phyloP scores from a whole-genome alignment of 2,888 invertebrate genomes.

The Cinara cedri region DNA sequence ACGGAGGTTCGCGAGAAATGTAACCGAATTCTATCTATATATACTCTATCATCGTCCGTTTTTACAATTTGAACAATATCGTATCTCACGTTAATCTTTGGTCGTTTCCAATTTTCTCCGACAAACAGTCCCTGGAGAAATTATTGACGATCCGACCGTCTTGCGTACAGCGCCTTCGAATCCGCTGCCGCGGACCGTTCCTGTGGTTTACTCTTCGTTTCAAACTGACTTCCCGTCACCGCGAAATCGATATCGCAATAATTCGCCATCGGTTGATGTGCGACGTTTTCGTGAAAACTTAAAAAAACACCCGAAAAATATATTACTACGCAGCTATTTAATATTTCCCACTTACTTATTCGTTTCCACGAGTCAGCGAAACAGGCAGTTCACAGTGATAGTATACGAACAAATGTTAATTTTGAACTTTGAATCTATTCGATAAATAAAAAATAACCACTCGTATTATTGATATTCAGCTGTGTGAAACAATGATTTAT shows the following conservation, averaged over 20 bases:
- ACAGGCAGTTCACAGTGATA: too few relatives aligned
- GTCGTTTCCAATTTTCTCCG: slow-evolving; percentile 49
- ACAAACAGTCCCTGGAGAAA: slow-evolving; percentile 54
- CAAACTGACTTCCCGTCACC: not conserved
- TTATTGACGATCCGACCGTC: slow-evolving; percentile 41
- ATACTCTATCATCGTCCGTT: slow-evolving; percentile 9
- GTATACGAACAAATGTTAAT: too few relatives aligned
- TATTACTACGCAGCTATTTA: not conserved
- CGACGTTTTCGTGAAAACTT: not conserved
- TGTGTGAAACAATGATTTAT: too few relatives aligned
- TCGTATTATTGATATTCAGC: too few relatives aligned
- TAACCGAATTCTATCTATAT: not conserved
- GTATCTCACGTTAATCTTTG: slow-evolving; percentile 55
- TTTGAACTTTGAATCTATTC: slow-evolving; percentile 5
- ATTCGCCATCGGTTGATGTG: not conserved
- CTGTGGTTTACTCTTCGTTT: not conserved
- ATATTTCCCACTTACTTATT: not conserved
- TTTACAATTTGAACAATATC: slow-evolving; percentile 22
- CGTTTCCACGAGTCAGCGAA: not conserved
- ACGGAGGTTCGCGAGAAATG: too few relatives aligned
- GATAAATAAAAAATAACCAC: not conserved
- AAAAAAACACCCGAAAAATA: not conserved
- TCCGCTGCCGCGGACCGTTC: not conserved
- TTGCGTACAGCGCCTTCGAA: slow-evolving; percentile 14
- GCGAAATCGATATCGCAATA: slow-evolving; percentile 15